A percentile compares a stretch with the other conserved stretches of the same genome.
Conservation (phyloP, 2,888 invertebrate genomes). For the Dynastes tityus region DNA sequence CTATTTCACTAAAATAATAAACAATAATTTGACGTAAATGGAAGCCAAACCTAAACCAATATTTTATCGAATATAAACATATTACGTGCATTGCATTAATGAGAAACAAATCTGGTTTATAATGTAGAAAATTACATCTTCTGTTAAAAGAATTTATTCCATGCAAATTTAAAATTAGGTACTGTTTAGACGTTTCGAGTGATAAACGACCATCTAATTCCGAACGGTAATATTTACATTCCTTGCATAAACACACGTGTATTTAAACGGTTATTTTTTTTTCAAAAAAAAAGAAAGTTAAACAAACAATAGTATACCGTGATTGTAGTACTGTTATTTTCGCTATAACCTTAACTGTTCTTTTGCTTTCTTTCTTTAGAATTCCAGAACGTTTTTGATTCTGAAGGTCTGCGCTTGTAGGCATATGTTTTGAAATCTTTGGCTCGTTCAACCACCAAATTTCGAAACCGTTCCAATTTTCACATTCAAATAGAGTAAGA, state of each 20-base stretch:
- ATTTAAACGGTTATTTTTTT: not conserved
- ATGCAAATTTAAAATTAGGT: constrained; percentile 37
- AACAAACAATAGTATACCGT: not conserved
- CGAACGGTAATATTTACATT: constrained; percentile 5
- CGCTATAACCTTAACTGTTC: not conserved
- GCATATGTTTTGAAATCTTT: constrained; percentile 38
- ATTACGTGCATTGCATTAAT: constrained; percentile 19
- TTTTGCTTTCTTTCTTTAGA: not conserved
- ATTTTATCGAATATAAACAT: constrained; percentile 9
- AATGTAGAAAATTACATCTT: constrained; percentile 22
- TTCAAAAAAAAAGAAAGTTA: not conserved
- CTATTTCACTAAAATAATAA: constrained; percentile 14
- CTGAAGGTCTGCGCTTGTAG: not conserved
- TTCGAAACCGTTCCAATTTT: constrained; percentile 37
- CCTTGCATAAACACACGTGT: constrained; percentile 20
- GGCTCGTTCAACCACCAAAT: constrained; percentile 33
- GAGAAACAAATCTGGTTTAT: constrained; percentile 14
- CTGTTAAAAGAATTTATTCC: constrained; percentile 6
- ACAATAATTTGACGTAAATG: constrained; percentile 12
- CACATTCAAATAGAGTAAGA: constrained; percentile 1
- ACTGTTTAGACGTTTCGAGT: constrained; percentile 29
- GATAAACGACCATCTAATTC: constrained; percentile 16
- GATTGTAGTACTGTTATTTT: not conserved
- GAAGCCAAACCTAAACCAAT: constrained; percentile 20
- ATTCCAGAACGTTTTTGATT: not conserved